These are phyloP conservation scores for Mamestra brassicae DNA, from an alignment of 2,888 invertebrate genomes.

Conservation along the genomic window DNA sequence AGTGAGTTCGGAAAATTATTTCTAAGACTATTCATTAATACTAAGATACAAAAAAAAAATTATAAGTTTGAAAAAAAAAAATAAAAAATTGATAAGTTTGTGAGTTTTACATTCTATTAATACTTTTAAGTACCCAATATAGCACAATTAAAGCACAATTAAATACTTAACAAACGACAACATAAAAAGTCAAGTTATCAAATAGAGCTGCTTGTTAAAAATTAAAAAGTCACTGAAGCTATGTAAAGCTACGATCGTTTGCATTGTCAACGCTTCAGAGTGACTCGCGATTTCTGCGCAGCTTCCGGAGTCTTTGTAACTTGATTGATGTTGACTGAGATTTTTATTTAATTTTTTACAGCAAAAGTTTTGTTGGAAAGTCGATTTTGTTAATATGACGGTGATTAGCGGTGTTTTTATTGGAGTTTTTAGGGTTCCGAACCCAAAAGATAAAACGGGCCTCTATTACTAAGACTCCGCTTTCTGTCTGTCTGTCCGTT, in stretches of 20 bases:
- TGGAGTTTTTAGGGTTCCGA: background rate
- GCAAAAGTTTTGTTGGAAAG: slow-evolving; percentile 31
- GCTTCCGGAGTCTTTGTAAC: slow-evolving; percentile 52
- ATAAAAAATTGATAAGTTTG: too few relatives aligned
- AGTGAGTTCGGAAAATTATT: too few relatives aligned
- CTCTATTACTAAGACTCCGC: too few relatives aligned
- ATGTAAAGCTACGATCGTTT: slow-evolving; percentile 59
- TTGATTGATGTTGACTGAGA: slow-evolving; percentile 64
- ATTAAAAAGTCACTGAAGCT: slow-evolving; percentile 65
- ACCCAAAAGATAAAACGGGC: too few relatives aligned
- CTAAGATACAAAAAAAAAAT: background rate
- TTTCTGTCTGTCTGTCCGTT: too few relatives aligned
- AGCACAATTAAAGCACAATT: too few relatives aligned
- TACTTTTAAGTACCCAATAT: too few relatives aligned
- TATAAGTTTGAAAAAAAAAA: too few relatives aligned
- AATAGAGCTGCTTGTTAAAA: slow-evolving; percentile 61
- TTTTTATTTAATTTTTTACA: slow-evolving; percentile 55
- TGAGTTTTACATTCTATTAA: too few relatives aligned
- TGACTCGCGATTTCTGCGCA: slow-evolving; percentile 60
- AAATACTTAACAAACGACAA: slow-evolving; percentile 12
- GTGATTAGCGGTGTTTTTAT: slow-evolving; percentile 1
- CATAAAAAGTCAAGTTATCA: slow-evolving; percentile 49
- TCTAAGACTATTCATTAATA: too few relatives aligned
- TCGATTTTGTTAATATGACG: slow-evolving; percentile 30
- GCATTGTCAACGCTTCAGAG: slow-evolving; percentile 57